These are phyloP conservation scores for Ageneiosus marmoratus DNA, from an alignment of 2,113 vertebrate genomes.

Conservation along the genomic window DNA sequence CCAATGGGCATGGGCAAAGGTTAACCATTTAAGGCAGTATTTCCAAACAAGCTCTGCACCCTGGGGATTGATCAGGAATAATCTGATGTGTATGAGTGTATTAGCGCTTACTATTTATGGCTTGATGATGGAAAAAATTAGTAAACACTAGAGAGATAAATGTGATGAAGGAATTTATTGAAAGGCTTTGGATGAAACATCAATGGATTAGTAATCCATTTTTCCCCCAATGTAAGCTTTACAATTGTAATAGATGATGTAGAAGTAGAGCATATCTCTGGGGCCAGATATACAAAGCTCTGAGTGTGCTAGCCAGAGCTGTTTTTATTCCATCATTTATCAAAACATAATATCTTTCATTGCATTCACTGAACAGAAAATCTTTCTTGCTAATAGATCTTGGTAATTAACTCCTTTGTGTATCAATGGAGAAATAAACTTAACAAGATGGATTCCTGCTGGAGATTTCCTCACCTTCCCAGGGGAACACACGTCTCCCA, in stretches of 20 bases:
- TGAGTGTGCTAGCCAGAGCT: background rate
- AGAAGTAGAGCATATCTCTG: slow-evolving; percentile 1
- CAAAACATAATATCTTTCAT: too few species aligned
- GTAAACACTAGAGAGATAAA: background rate
- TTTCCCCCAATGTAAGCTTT: background rate
- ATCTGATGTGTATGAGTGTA: slow-evolving; percentile 64
- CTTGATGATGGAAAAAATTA: slow-evolving; percentile 42
- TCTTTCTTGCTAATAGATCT: background rate
- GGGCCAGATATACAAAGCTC: slow-evolving; percentile 4
- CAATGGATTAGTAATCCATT: background rate
- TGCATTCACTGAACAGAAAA: background rate
- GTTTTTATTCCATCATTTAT: background rate
- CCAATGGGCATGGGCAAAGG: slow-evolving; percentile 61
- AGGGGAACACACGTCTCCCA: background rate
- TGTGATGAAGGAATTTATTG: background rate
- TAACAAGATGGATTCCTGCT: slow-evolving; percentile 10
- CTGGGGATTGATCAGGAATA: slow-evolving; percentile 58
- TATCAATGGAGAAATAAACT: slow-evolving; percentile 6
- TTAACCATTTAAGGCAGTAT: slow-evolving; percentile 65
- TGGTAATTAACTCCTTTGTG: slow-evolving; percentile 6
- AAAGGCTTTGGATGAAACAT: background rate
- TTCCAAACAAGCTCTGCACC: slow-evolving; percentile 35
- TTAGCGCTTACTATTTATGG: slow-evolving; percentile 62
- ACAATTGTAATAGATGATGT: slow-evolving; percentile 4
- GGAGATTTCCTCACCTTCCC: background rate